Conservation (phyloP, 2,797 vertebrate species). For the Hylomyscus alleni region DNA sequence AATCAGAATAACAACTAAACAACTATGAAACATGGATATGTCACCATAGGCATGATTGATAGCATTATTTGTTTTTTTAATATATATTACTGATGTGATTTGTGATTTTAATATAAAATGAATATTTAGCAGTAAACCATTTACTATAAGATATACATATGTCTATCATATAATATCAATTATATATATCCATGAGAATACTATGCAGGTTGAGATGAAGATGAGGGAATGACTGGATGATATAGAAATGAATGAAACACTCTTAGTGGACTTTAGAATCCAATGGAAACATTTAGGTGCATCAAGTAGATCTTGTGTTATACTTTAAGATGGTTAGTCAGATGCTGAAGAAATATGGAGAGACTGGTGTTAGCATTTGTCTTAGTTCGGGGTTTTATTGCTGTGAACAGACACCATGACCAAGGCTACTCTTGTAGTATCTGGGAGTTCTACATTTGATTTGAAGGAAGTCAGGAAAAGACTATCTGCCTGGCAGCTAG, state of each 20-base stretch:
- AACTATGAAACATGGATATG: conserved; percentile 32
- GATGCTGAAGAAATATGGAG: not conserved
- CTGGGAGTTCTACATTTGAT: not conserved
- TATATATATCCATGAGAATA: not conserved
- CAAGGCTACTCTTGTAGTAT: not conserved
- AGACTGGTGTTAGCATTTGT: not conserved
- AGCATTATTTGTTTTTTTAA: not conserved
- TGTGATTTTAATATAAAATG: conserved; percentile 37
- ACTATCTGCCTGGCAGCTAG: not conserved
- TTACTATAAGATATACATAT: not conserved
- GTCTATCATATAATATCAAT: too few species aligned
- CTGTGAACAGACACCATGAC: not conserved
- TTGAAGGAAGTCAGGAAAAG: not conserved
- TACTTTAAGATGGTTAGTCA: not conserved
- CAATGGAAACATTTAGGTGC: not conserved
- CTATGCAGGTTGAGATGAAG: not conserved
- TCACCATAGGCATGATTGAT: not conserved
- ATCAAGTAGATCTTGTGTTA: not conserved
- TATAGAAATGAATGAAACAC: not conserved
- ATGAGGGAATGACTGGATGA: not conserved
- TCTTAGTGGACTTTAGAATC: not conserved
- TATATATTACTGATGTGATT: not conserved
- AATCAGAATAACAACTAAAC: conserved; percentile 41
- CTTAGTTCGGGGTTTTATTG: not conserved
- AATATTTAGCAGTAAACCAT: not conserved